Conservation (phyloP, 2,797 vertebrate species). For the Setipinna tenuifilis region DNA sequence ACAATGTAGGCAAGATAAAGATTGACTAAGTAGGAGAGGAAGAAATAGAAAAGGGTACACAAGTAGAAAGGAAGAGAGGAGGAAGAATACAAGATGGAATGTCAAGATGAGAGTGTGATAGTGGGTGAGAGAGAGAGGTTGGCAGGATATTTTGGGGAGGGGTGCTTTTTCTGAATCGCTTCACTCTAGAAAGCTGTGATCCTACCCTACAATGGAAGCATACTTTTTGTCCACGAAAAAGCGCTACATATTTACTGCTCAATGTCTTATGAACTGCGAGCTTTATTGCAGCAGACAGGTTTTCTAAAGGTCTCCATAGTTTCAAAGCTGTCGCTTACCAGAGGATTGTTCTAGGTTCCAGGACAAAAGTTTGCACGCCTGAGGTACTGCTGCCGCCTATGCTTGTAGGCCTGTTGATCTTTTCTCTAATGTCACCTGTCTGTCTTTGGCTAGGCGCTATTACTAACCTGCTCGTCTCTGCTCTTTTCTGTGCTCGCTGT, state of each 20-base stretch:
- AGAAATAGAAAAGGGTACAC: background rate
- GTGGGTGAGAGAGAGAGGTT: slow-evolving; percentile 36
- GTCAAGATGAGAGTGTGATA: slow-evolving; percentile 34
- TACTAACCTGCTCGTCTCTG: slow-evolving; percentile 9
- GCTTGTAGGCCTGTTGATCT: background rate
- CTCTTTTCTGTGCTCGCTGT: background rate
- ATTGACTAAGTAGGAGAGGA: background rate
- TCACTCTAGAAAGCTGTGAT: slow-evolving; percentile 41
- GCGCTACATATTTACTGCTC: background rate
- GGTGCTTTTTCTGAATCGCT: slow-evolving; percentile 46
- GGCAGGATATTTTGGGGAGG: slow-evolving; percentile 30
- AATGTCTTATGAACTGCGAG: background rate
- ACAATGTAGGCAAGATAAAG: slow-evolving; percentile 4
- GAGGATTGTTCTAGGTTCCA: background rate
- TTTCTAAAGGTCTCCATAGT: background rate
- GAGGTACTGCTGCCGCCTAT: background rate
- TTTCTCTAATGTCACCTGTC: background rate
- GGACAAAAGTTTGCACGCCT: background rate
- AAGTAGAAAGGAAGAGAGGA: slow-evolving; percentile 10
- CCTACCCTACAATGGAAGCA: background rate
- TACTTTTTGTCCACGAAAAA: background rate
- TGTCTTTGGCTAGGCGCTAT: background rate
- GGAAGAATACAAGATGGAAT: slow-evolving; percentile 33
- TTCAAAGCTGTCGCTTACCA: background rate
- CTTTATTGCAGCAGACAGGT: background rate